Evolutionary conservation across 2,797 vertebrate species (phyloP), one percentile per base, ranked within the genome.

Genomic region (Onychomys torridus): DNA sequence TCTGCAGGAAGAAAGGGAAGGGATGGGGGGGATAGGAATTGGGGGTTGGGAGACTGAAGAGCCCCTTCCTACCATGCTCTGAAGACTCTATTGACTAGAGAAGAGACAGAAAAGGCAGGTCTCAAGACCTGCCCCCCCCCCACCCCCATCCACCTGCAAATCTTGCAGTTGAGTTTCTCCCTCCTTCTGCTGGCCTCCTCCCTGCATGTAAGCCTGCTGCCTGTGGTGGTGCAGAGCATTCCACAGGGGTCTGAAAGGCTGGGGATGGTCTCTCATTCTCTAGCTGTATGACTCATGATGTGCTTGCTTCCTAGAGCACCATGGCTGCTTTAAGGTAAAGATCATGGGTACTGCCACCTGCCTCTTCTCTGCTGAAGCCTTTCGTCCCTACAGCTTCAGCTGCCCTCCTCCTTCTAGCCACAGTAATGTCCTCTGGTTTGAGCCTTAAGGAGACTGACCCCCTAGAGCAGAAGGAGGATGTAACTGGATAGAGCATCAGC

Each of bases 1-100:
- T 96, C 91, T 96, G 97, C 91, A 96, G 91, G 95, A 96, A 96
- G 93, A 55, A 79, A 94, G 94, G 63, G 92, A 93, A 95, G 87
- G 79, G 67, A 73, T 81, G 37, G 61, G 91, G 75, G 78, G 91
- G 90, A n/a, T 23, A 96, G 96, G 90, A 96, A 94, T 89, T 94
- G 92, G 93, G 94, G 94, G 69, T 79, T 96, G 94, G 93, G 95
- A 97, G 77, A 89, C 46, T 40, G 43, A 95, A 89, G 90, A 95
- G 25, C 71, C 86, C 93, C 76, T 91, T 95, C 55, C 12, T 93
- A 34, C 57, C n/a, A 32, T 91, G 85, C 82, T 95, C 89, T 82
- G 84, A 90, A 71, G 65, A 37, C 49, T 95, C 27, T 92, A 46
- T 92, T 89, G 29, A 93, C 55, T 46, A 73, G 75, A 93, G 23